These are phyloP conservation scores for Dryadula phaetusa DNA, from an alignment of 2,888 invertebrate genomes.

Conservation along the genomic window DNA sequence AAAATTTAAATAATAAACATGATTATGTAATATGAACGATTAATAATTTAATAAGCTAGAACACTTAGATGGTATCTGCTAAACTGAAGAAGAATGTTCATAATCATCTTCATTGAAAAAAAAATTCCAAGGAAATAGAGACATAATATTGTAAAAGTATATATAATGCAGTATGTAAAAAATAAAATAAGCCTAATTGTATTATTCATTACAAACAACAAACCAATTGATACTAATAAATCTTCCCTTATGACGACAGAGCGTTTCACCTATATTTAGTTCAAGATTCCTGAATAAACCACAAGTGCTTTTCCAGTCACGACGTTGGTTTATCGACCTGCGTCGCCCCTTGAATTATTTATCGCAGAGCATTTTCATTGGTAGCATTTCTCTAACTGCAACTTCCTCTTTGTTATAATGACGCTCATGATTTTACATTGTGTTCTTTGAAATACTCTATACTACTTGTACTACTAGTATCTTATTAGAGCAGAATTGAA, in stretches of 20 bases:
- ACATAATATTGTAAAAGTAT: no score
- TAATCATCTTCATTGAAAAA: no score
- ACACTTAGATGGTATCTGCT: neutral
- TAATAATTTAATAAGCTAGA: no score
- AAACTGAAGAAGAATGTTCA: no score
- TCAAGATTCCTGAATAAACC: constrained; percentile 54
- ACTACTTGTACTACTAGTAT: neutral
- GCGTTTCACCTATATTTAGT: constrained; percentile 30
- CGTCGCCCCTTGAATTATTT: constrained; percentile 64
- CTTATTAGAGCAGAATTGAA: neutral
- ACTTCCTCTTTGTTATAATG: constrained; percentile 36
- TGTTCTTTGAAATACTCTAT: constrained; percentile 22
- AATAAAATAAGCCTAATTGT: neutral
- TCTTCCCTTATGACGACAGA: constrained; percentile 24
- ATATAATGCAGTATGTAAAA: no score
- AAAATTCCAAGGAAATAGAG: no score
- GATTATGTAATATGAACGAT: no score
- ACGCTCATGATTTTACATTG: constrained; percentile 16
- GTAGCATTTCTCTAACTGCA: constrained; percentile 48
- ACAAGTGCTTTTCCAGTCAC: constrained; percentile 61
- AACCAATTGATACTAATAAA: constrained; percentile 22
- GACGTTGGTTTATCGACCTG: constrained; percentile 67
- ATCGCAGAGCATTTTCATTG: constrained; percentile 52
- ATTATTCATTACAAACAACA: neutral
- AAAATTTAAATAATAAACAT: neutral